A percentile compares a stretch with the other conserved stretches of the same genome.
These are phyloP conservation scores for Amphiura filiformis DNA, from an alignment of 35 echinoderm and acorn worm species.

Conservation along the genomic window DNA sequence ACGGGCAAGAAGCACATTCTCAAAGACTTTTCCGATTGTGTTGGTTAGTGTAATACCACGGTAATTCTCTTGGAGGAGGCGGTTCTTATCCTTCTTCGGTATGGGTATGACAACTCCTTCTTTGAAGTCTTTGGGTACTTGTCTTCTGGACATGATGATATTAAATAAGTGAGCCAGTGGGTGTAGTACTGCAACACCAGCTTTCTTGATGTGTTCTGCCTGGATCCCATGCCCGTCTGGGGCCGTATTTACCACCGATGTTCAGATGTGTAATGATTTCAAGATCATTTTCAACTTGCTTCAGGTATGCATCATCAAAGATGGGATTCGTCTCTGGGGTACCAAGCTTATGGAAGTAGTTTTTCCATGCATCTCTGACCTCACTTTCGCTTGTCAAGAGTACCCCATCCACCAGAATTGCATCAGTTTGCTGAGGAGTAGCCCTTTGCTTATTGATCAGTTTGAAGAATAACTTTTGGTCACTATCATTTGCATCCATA, in stretches of 20 bases:
- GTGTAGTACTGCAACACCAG: not conserved
- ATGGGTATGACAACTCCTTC: not conserved
- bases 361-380: not conserved
- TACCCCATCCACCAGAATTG: not conserved
- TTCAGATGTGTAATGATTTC: not conserved
- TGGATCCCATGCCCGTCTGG: not conserved
- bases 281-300: not conserved
- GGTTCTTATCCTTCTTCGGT: not conserved
- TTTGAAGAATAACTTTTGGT: not conserved
- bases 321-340: not conserved
- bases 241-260: not conserved
- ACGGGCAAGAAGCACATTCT: not conserved
- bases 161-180: not conserved
- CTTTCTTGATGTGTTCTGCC: conserved; percentile 9
- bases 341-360: not conserved
- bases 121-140: not conserved
- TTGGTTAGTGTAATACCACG: not conserved
- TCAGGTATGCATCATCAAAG: not conserved
- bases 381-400: not conserved
- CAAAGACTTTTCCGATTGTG: not conserved
- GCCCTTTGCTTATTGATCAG: not conserved
- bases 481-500: not conserved
- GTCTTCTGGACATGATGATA: not conserved
- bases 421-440: not conserved
- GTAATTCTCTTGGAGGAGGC: not conserved